Conservation (phyloP, 1,140 invertebrate genomes). For the Drosophila parvula region DNA sequence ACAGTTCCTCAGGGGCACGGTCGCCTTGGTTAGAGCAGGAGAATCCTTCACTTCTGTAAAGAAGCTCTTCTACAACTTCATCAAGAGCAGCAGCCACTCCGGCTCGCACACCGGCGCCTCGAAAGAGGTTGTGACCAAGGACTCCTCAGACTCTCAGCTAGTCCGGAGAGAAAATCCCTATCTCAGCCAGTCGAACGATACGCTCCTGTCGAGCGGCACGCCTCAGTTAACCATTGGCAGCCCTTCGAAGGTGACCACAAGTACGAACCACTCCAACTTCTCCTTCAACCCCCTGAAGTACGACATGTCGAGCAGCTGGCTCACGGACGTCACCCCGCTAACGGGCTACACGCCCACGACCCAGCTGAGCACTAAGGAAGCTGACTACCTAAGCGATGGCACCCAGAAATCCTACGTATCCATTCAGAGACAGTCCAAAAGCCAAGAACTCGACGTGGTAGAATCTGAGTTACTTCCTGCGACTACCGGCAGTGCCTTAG, state of each 20-base stretch:
- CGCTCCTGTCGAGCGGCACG: not conserved
- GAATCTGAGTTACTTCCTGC: too few species aligned
- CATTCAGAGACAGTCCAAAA: not conserved
- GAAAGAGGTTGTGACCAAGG: not conserved
- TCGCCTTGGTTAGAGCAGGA: conserved; percentile 15
- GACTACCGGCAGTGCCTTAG: not conserved
- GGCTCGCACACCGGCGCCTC: not conserved
- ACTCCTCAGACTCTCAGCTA: conserved; percentile 1
- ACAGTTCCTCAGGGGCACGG: conserved; percentile 20
- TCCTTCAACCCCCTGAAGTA: not conserved
- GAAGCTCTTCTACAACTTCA: conserved; percentile 22
- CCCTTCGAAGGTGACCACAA: conserved; percentile 6
- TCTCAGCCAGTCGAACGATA: conserved; percentile 15
- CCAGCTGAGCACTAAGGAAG: not conserved
- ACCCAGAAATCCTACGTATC: not conserved
- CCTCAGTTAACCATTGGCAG: not conserved
- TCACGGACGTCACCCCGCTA: conserved; percentile 17
- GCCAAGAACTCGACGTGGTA: not conserved
- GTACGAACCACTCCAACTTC: not conserved
- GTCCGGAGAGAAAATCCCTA: conserved; percentile 1
- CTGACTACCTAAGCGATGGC: conserved; percentile 2
- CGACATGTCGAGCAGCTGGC: conserved; percentile 9
- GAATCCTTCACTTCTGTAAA: conserved; percentile 30
- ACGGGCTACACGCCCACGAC: conserved; percentile 21
- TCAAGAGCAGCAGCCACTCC: not conserved